These are phyloP conservation scores for Sander lucioperca DNA, from an alignment of 2,113 vertebrate genomes.

Conservation along the genomic window DNA sequence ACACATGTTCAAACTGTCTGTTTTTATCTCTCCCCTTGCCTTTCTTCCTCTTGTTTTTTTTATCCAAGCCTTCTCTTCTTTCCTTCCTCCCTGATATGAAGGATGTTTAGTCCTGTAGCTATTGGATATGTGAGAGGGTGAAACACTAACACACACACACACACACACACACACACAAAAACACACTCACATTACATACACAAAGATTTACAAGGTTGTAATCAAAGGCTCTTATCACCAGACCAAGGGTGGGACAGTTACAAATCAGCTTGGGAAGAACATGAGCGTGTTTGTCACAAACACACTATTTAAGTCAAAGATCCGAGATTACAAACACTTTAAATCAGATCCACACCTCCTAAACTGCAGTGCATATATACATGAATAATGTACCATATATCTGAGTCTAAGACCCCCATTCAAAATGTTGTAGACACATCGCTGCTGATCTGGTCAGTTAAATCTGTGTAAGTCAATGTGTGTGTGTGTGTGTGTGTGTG, in stretches of 20 bases:
- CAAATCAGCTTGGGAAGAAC: slow-evolving; percentile 43
- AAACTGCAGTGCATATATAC: not conserved
- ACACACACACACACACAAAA: slow-evolving; percentile 77
- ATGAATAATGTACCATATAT: not conserved
- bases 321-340: not conserved
- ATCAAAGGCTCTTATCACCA: slow-evolving; percentile 79
- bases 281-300: slow-evolving; percentile 30
- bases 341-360: not conserved
- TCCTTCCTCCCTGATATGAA: slow-evolving; percentile 64
- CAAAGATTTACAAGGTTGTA: slow-evolving; percentile 66
- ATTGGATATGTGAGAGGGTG: slow-evolving; percentile 86
- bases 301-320: not conserved
- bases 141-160: slow-evolving; percentile 75
- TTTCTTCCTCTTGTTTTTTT: slow-evolving; percentile 58
- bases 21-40: slow-evolving; percentile 49
- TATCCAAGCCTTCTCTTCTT: slow-evolving; percentile 26
- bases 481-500: slow-evolving; percentile 5
- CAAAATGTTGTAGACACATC: not conserved
- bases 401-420: not conserved
- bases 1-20: not conserved
- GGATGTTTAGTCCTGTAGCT: slow-evolving; percentile 91
- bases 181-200: slow-evolving; percentile 60
- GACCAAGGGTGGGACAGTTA: slow-evolving; percentile 46
- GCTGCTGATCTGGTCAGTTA: not conserved
- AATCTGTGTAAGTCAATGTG: slow-evolving; percentile 64